These are phyloP conservation scores for Anthopleura sola DNA, from an alignment of 64 coral and sea anemone genomes.

Conservation along the genomic window DNA sequence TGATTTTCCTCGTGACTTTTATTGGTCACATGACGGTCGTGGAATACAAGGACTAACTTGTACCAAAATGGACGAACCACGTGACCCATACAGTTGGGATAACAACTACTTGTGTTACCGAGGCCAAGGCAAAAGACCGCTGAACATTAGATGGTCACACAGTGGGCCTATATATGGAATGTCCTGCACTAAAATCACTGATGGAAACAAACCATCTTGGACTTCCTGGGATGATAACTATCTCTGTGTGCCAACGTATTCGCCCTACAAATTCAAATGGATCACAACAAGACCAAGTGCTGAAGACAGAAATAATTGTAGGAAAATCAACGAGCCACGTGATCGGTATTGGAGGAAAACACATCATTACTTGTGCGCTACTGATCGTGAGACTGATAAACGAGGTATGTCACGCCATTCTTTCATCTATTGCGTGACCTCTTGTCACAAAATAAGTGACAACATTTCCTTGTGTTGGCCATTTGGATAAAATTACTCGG, in stretches of 20 bases:
- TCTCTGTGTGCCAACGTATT: neutral
- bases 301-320: neutral
- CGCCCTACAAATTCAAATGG: conserved; percentile 23
- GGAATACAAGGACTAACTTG: conserved; percentile 13
- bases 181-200: neutral
- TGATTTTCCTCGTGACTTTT: conserved; percentile 14
- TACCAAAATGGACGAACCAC: neutral
- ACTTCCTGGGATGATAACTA: conserved; percentile 19
- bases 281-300: neutral
- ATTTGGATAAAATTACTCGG: too few species aligned
- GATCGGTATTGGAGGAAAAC: neutral
- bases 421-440: neutral
- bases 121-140: conserved; percentile 10
- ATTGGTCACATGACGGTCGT: neutral
- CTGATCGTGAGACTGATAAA: conserved; percentile 8
- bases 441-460: too few species aligned
- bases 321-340: neutral
- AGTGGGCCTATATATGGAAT: conserved; percentile 15
- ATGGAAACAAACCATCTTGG: neutral
- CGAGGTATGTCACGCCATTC: neutral
- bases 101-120: conserved; percentile 7
- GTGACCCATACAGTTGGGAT: conserved; percentile 8
- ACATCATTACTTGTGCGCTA: conserved; percentile 22
- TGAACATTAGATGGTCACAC: conserved; percentile 14
- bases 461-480: too few species aligned